Percentiles rank a stretch among this genome's conserved stretches.
Conservation (phyloP, 2,797 vertebrate genomes). For the Dallia pectoralis region DNA sequence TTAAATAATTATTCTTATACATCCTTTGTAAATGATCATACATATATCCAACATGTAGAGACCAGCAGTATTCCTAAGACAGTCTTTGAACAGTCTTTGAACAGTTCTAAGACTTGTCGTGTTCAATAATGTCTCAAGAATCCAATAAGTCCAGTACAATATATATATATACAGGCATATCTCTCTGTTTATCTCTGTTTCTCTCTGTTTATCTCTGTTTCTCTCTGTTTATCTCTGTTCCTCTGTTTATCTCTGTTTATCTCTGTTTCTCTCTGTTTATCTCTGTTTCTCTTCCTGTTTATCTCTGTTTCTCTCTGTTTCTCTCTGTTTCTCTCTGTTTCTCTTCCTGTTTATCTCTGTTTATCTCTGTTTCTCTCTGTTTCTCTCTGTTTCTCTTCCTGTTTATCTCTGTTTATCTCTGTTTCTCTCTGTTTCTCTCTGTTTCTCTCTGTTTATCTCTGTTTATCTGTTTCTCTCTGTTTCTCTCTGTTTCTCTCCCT, state of each 20-base stretch:
- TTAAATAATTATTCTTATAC: too few species aligned
- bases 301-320: conserved; percentile 31
- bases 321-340: neutral
- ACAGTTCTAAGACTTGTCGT: neutral
- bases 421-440: conserved; percentile 24
- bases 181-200: neutral
- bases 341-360: conserved; percentile 18
- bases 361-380: conserved; percentile 33
- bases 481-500: conserved; percentile 40
- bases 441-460: conserved; percentile 37
- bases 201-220: conserved; percentile 30
- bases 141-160: neutral
- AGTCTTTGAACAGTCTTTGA: too few species aligned
- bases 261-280: conserved; percentile 27
- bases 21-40: too few species aligned
- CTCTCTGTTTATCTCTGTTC: conserved; percentile 34
- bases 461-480: neutral
- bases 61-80: too few species aligned
- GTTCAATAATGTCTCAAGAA: conserved; percentile 39
- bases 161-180: neutral
- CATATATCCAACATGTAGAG: too few species aligned
- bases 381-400: conserved; percentile 18
- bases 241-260: conserved; percentile 46
- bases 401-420: conserved; percentile 18
- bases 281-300: too few species aligned